phyloP scores from a whole-genome alignment of 2,888 invertebrate species.

The Gortyna flavago region DNA sequence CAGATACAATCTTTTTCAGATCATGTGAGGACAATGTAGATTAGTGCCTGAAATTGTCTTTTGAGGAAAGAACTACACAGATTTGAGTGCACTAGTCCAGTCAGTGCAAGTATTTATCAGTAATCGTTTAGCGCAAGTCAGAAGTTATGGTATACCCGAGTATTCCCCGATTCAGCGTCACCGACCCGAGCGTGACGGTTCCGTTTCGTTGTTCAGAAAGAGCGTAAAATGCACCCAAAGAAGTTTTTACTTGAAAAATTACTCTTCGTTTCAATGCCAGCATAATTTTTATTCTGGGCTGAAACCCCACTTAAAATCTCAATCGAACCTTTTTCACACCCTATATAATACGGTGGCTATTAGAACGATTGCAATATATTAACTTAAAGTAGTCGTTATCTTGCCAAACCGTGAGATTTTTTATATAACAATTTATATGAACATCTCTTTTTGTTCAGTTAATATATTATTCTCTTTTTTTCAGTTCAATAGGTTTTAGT shows the following conservation, averaged over 20 bases:
- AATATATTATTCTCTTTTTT: slow-evolving; percentile 31
- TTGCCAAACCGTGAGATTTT: slow-evolving; percentile 63
- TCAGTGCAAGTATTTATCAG: too few relatives aligned
- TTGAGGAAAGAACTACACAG: too few relatives aligned
- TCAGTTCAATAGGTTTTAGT: slow-evolving; percentile 41
- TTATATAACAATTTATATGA: slow-evolving; percentile 60
- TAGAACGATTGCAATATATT: slow-evolving; percentile 68
- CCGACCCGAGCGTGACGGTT: background rate
- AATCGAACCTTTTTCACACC: background rate
- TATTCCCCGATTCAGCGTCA: background rate
- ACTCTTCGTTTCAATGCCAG: background rate
- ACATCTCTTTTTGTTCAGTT: slow-evolving; percentile 36
- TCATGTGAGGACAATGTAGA: too few relatives aligned
- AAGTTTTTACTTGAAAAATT: background rate
- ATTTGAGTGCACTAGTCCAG: too few relatives aligned
- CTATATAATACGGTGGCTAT: slow-evolving; percentile 54
- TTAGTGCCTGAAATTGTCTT: too few relatives aligned
- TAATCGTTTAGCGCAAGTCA: too few relatives aligned
- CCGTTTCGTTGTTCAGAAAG: background rate
- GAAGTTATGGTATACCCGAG: background rate
- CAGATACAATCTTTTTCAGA: too few relatives aligned
- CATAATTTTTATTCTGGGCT: background rate
- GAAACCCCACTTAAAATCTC: background rate
- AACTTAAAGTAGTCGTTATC: slow-evolving; percentile 66
- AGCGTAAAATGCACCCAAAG: background rate